Evolutionary conservation across 2,797 vertebrate species (phyloP), one percentile per base, ranked within the genome.

Genomic region (Allobates femoralis): DNA sequence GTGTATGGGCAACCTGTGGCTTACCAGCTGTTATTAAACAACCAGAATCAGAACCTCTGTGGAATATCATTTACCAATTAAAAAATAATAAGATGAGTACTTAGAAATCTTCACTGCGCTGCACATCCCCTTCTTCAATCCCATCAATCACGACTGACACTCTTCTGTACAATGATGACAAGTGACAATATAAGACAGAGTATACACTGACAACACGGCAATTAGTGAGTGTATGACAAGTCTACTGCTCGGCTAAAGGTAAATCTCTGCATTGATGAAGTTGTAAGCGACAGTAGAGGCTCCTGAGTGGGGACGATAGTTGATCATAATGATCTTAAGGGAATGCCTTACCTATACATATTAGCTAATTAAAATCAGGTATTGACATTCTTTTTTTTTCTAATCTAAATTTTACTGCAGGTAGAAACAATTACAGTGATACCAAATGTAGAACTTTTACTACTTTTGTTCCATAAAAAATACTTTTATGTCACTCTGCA

Each of bases 31-130:
- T 77, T 30, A 56, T 32, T 56, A 32, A 32, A 28, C 56, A 41
- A 79, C 32, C 32, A 60, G 15, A n/a, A 37, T 30, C 14, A 15
- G 2, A 73, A 50, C 69, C 69, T 73, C 37, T 50, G 26, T 50
- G 69, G 69, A 50, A 73, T 73, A 73, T 73, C 11, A 50, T 73
- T 73, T 46, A 73, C 69, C 69, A 73, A 73, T 73, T 73, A 73
- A 73, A 73, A 41, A 73, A 73, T 50, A 73, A 73, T 73, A 73
- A 73, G 69, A 23, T 73, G 69, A 73, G 41, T 73, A 73, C 67
- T 71, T 41, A 23, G 34, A 30, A 71, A 71, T 34, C 34, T 46
- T 73, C 23, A 1, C 37, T 50, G 37, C 69, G 14, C 4, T 73
- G 41, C 23, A 46, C 14, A 73, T 73, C 34, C 34, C 21, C 32